Evolutionary conservation across 2,113 vertebrate genomes (phyloP), one percentile per base, ranked within the genome.

Genomic region (Anarhynchus alexandrinus): DNA sequence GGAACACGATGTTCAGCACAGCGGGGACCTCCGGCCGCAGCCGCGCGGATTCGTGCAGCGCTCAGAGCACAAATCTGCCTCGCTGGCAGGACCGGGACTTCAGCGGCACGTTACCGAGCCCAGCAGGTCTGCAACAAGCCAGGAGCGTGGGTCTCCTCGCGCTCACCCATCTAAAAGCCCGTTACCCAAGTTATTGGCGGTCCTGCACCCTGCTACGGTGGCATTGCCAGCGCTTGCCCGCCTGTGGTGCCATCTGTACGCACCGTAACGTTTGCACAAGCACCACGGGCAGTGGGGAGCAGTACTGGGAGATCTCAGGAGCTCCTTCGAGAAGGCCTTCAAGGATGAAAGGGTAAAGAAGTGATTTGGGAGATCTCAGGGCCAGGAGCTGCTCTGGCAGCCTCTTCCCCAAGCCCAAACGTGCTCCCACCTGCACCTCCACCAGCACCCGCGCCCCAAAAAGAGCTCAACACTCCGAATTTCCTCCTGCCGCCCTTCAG

Each of bases 201-300:
- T 38, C 43, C 77, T 18, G 47, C 29, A 16, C 51, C 57, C 57
- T 42, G n/a, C 38, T 20, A 10, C 4, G 2, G n/a, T 0, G 7
- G 10, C 70, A 45, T 1, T 2, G 65, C 7, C 55, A 11, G 45
- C 0, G 14, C 72, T 76, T 0, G 0, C n/a, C 59, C 16, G 4
- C 30, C 40, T 6, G 1, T 1, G 0, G 38, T 13, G 51, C 45
- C 72, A 76, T 1, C n/a, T 3, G 2, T 45, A 9, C n/a, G 5
- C 12, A 49, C 67, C 40, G 1, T 0, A 8, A 19, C 26, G 45
- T 27, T 4, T 99, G 11, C 47, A 49, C 9, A 22, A 36, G 20
- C 47, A 42, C 34, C 6, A 1, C 1, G 1, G 40, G 20, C 14
- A 2, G 42, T 6, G 10, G 62, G 67, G 21, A 67, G 22, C 26